Percentiles rank a stretch among this genome's conserved stretches.
Evolutionary conservation across 1,140 invertebrate species (phyloP).

Genomic region (Drosophila arawakana): DNA sequence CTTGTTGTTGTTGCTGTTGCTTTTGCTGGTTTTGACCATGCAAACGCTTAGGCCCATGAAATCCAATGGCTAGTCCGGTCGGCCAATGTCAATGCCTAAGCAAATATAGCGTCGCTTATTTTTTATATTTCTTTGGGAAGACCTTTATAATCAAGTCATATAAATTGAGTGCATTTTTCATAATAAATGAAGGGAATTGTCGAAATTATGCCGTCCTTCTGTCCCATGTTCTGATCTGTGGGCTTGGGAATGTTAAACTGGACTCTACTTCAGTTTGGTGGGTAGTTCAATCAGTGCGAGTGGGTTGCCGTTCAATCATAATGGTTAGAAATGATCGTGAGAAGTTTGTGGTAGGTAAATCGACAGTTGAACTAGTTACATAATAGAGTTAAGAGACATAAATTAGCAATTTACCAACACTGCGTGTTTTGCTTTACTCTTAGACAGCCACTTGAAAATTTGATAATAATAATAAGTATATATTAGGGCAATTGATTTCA

Average conservation of each 20-base stretch:
- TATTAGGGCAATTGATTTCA: too few species aligned
- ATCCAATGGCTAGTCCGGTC: conserved; percentile 20
- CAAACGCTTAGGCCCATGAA: conserved; percentile 12
- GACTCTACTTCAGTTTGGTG: conserved; percentile 9
- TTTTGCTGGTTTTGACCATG: conserved; percentile 27
- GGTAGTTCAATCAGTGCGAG: conserved; percentile 19
- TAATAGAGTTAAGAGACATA: not conserved
- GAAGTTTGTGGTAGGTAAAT: not conserved
- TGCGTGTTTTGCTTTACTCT: too few species aligned
- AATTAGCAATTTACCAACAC: too few species aligned
- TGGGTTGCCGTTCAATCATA: not conserved
- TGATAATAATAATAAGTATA: too few species aligned
- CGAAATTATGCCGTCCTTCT: conserved; percentile 72
- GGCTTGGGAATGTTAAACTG: conserved; percentile 15
- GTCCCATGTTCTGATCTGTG: conserved; percentile 26
- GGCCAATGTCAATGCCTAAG: conserved; percentile 69
- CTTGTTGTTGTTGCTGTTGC: conserved; percentile 44
- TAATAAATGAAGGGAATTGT: conserved; percentile 80
- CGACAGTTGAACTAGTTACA: not conserved
- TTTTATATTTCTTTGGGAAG: conserved; percentile 19
- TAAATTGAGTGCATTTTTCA: conserved; percentile 83
- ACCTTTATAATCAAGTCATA: conserved; percentile 82
- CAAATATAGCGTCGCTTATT: conserved; percentile 60
- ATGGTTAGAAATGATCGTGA: not conserved
- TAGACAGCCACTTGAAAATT: too few species aligned